Conservation (phyloP, 2,113 vertebrate genomes). For the Abramis brama region DNA sequence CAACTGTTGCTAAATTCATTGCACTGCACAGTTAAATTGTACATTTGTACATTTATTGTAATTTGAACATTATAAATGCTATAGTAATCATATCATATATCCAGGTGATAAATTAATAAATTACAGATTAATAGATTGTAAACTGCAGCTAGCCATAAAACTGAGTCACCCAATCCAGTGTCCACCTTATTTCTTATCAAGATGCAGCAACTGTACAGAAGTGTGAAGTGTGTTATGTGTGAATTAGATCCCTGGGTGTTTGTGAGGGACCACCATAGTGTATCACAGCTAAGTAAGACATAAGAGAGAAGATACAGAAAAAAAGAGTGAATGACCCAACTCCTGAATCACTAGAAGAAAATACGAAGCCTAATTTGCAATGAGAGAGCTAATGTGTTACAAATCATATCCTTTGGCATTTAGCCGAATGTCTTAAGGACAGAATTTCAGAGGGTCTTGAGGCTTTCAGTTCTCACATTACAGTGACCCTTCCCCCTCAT, state of each 20-base stretch:
- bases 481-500: constrained; percentile 16
- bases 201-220: too few species aligned
- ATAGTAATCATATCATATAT: not conserved
- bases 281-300: not conserved
- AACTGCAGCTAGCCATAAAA: not conserved
- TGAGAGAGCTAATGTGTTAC: constrained; percentile 5
- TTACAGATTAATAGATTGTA: not conserved
- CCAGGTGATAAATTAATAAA: not conserved
- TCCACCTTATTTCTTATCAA: not conserved
- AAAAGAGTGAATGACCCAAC: not conserved
- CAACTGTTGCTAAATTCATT: not conserved
- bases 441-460: constrained; percentile 11
- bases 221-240: not conserved
- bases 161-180: not conserved
- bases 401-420: constrained; percentile 30
- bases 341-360: not conserved
- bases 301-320: not conserved
- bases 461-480: constrained; percentile 24
- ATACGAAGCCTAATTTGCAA: constrained; percentile 26
- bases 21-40: not conserved
- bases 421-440: constrained; percentile 24
- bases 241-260: not conserved
- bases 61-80: not conserved
- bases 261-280: not conserved
- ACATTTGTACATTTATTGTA: not conserved